Base-by-base conservation (phyloP, 2,113 vertebrate genomes). In the Okapia johnstoni region DNA sequence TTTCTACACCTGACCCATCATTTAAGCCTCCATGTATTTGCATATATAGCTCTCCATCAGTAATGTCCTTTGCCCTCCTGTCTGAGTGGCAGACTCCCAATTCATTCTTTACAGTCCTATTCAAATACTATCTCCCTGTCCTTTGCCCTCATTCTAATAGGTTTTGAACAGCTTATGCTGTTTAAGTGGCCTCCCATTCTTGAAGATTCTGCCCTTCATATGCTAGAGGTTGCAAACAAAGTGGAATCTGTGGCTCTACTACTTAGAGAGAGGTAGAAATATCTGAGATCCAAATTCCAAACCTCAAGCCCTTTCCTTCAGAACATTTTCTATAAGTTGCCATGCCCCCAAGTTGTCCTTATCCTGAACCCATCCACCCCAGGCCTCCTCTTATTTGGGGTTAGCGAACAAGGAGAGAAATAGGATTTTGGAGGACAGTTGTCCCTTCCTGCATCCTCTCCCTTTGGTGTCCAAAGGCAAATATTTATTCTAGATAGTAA, bases 41-140 rank as follows among this genome's bases (percentile, higher is more conserved):
- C 79, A 83, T 63, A 76, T 55, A 17, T 73, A 33, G 33, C 30
- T 54, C 26, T 94, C n/a, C 85, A 85, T 81, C n/a, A 50, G 11
- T 70, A 58, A n/a, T 85, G 26, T 58, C 60, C 40, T 96, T 88
- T 92, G 88, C 36, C 70, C 33, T 93, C 50, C 28, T 79, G 25
- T 63, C n/a, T 96, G 57, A 96, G 73, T 87, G 73, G 8, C 50
- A 95, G 87, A 10, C 57, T 96, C 52, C 57, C 77, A 90, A 90
- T 97, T 96, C 84, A 89, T 84, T 93, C 48, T 83, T 87, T 46
- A 92, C 60, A 25, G 33, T 58, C 60, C 17, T 95, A 28, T 94
- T 93, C 70, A 77, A n/a, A 92, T 92, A 70, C 93, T 89, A 73
- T 73, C 90, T 92, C 48, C 55, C 25, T 60, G 46, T 79, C 43